Conservation (phyloP, 2,888 invertebrate species). For the Baronia brevicornis region DNA sequence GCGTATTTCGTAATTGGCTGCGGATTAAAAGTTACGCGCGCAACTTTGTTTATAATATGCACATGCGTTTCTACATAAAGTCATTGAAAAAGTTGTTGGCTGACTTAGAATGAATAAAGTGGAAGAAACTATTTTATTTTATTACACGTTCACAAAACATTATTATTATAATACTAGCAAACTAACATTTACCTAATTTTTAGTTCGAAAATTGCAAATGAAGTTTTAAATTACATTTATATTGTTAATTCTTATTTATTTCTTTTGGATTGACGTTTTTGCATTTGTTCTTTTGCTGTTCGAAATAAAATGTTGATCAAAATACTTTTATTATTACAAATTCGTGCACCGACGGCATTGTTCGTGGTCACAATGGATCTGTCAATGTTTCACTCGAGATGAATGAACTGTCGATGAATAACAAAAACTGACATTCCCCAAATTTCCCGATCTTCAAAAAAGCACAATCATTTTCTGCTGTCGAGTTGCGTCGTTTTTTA, state of each 20-base stretch:
- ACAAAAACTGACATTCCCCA: slow-evolving; percentile 30
- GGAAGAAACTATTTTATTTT: no score
- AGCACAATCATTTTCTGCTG: slow-evolving; percentile 5
- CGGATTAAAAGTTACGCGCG: slow-evolving; percentile 13
- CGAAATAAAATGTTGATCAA: no score
- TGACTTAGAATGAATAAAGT: no score
- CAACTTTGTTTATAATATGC: slow-evolving; percentile 12
- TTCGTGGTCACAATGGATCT: slow-evolving; percentile 59
- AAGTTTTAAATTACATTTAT: no score
- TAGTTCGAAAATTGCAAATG: no score
- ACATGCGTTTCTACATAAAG: no score
- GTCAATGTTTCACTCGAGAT: slow-evolving; percentile 64
- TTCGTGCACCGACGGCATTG: slow-evolving; percentile 50
- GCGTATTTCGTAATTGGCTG: slow-evolving; percentile 9
- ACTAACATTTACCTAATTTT: no score
- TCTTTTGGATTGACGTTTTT: slow-evolving; percentile 1
- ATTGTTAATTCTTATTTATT: neutral
- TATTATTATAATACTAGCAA: no score
- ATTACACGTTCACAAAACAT: no score
- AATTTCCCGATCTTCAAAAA: slow-evolving; percentile 21
- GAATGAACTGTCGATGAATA: slow-evolving; percentile 56
- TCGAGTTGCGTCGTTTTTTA: slow-evolving; percentile 6
- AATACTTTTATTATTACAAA: slow-evolving; percentile 34
- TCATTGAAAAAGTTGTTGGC: no score
- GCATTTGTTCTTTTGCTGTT: slow-evolving; percentile 7